Base-by-base conservation (phyloP, 1,140 invertebrate genomes). In the Penaeus japonicus region DNA sequence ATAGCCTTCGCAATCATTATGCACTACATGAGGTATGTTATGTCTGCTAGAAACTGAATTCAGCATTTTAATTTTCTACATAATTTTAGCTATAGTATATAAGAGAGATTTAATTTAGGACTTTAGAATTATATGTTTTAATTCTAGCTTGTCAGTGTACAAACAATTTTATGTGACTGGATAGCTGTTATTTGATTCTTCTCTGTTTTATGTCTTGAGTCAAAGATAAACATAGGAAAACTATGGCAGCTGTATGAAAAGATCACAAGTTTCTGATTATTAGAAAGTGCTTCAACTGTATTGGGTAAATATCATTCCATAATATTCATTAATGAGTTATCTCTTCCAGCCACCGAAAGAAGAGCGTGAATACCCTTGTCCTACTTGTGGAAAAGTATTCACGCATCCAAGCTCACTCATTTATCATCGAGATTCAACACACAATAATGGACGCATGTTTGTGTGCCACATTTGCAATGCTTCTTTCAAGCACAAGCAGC, bases 401-500 rank as follows among this genome's bases (percentile, higher is more conserved):
- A 81, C 81, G 0, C 90, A 90, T 54, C 90, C 85, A 18, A 89
- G 87, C 57, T 90, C 90, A 32, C 89, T 91, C 70, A 82, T 86
- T 32, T 90, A 91, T 83, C 90, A 91, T 81, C 84, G 81, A 7
- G 89, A 89, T 47, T 89, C 89, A 55, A 78, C 77, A 15, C 87
- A 89, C 81, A 90, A 88, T 59, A 89, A 85, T 53, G 89, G 89
- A 17, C 62, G 87, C 3, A 35, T 89, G 47, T 90, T 85, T 84
- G 94, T 95, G 1, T 97, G 96, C 92, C 96, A 96, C 92, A 94
- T 97, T 83, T 97, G 96, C 91, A 96, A 96, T 65, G 96, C 96
- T 92, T 95, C 96, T 92, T 97, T 97, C 92, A 96, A 96, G 91
- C 97, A 96, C 92, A 95, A 96, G 53, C 97, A 97, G 93, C 96